Percentiles rank a stretch among this genome's conserved stretches.
phyloP scores from a whole-genome alignment of 2,888 invertebrate genomes.

The Portevinia maculata region DNA sequence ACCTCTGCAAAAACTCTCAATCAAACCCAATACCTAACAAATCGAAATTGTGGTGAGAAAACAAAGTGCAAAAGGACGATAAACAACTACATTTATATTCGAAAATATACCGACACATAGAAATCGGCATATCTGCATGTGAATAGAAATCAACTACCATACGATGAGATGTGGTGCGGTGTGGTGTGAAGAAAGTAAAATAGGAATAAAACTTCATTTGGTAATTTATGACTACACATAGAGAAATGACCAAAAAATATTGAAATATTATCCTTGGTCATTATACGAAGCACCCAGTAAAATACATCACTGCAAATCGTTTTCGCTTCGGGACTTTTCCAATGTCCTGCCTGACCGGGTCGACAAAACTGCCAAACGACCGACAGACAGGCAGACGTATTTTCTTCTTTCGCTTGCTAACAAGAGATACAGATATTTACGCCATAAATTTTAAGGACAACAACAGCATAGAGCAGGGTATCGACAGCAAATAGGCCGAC shows the following conservation, averaged over 20 bases:
- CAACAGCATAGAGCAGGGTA: conserved; percentile 22
- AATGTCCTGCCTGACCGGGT: conserved; percentile 38
- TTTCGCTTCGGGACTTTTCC: conserved; percentile 60
- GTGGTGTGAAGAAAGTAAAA: conserved; percentile 21
- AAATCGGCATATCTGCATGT: conserved; percentile 39
- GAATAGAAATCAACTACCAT: conserved; percentile 15
- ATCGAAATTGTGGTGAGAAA: conserved; percentile 70
- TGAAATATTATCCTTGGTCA: conserved; percentile 73
- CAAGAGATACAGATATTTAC: conserved; percentile 58
- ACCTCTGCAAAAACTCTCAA: conserved; percentile 68
- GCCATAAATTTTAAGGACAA: conserved; percentile 63
- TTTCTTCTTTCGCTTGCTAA: conserved; percentile 29
- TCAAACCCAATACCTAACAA: conserved; percentile 66
- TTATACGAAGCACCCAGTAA: conserved; percentile 71
- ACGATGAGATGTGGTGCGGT: neutral
- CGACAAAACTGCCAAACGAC: conserved; percentile 9
- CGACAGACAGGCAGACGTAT: conserved; percentile 14
- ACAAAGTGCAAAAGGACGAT: conserved; percentile 64
- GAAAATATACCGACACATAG: conserved; percentile 10
- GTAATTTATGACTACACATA: conserved; percentile 72
- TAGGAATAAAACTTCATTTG: conserved; percentile 66
- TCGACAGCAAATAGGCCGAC: conserved; percentile 69
- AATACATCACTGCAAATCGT: conserved; percentile 73
- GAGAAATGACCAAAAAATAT: conserved; percentile 70
- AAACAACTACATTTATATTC: conserved; percentile 42